These are phyloP conservation scores for Nemurella pictetii DNA, from an alignment of 2,888 invertebrate genomes.

Conservation along the genomic window DNA sequence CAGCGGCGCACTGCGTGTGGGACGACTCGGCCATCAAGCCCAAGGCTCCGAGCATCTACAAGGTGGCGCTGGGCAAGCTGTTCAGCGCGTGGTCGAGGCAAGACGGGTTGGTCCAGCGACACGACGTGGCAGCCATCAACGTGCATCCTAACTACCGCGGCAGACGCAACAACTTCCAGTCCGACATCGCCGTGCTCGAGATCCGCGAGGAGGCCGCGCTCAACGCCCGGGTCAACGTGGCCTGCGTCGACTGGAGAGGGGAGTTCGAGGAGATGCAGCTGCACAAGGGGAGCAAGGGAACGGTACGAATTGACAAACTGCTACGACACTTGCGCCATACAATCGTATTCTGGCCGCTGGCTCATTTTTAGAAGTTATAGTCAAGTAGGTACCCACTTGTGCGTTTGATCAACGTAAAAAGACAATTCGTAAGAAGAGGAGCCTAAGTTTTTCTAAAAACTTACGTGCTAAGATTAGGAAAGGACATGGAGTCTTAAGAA, in stretches of 20 bases:
- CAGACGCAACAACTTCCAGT: background rate
- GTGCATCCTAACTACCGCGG: background rate
- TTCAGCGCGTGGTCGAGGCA: background rate
- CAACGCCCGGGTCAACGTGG: background rate
- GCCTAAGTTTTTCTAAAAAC: too few species aligned
- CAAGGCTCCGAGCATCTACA: background rate
- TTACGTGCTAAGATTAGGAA: too few species aligned
- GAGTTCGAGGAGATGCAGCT: background rate
- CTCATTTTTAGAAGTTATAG: too few species aligned
- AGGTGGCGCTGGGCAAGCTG: conserved; percentile 5
- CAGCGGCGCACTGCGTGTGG: conserved; percentile 19
- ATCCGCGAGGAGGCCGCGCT: background rate
- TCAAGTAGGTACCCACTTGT: too few species aligned
- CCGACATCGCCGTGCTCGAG: conserved; percentile 1
- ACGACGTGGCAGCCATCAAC: background rate
- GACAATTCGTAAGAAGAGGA: background rate
- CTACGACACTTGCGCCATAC: too few species aligned
- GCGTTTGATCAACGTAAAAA: too few species aligned
- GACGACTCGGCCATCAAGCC: background rate
- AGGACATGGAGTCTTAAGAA: too few species aligned
- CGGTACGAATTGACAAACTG: background rate
- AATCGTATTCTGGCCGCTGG: too few species aligned
- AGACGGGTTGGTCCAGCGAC: background rate
- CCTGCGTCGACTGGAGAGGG: background rate
- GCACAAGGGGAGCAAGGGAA: background rate